phyloP scores from a whole-genome alignment of 1,140 invertebrate genomes.

The Reticulitermes speratus region DNA sequence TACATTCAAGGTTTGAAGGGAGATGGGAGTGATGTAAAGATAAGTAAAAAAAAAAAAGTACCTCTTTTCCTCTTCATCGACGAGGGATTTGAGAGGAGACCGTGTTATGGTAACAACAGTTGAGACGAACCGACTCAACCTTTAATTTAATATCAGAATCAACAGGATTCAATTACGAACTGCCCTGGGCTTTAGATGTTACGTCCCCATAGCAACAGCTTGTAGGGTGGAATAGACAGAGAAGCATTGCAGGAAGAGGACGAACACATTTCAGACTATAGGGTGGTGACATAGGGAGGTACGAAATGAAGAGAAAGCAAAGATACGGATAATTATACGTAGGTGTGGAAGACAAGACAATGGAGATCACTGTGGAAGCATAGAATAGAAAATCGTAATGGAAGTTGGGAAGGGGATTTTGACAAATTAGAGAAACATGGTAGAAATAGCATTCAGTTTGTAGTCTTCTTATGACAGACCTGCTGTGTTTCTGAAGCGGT shows the following conservation, averaged over 20 bases:
- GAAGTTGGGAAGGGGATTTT: neutral
- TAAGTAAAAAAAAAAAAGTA: conserved; percentile 10
- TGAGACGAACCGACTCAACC: neutral
- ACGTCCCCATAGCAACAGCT: neutral
- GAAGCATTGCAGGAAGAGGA: neutral
- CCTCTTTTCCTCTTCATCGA: conserved; percentile 8
- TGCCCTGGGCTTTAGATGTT: conserved; percentile 4
- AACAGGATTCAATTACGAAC: conserved; percentile 18
- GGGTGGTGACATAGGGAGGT: neutral
- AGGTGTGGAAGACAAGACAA: conserved; percentile 17
- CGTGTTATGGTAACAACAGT: conserved; percentile 18
- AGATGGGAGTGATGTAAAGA: neutral
- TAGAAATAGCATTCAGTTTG: neutral
- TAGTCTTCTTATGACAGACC: neutral
- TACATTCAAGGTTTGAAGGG: neutral
- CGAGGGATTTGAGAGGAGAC: conserved; percentile 3
- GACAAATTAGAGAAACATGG: neutral
- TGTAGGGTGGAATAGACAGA: neutral
- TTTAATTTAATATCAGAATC: conserved; percentile 20
- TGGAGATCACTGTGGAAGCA: neutral
- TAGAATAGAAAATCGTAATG: neutral
- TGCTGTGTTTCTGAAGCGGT: neutral
- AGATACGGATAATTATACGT: conserved; percentile 1
- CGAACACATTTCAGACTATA: neutral
- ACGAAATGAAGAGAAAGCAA: neutral